Evolutionary conservation across 1,140 invertebrate genomes (phyloP).

Genomic region (Lutraria rhynchaena): DNA sequence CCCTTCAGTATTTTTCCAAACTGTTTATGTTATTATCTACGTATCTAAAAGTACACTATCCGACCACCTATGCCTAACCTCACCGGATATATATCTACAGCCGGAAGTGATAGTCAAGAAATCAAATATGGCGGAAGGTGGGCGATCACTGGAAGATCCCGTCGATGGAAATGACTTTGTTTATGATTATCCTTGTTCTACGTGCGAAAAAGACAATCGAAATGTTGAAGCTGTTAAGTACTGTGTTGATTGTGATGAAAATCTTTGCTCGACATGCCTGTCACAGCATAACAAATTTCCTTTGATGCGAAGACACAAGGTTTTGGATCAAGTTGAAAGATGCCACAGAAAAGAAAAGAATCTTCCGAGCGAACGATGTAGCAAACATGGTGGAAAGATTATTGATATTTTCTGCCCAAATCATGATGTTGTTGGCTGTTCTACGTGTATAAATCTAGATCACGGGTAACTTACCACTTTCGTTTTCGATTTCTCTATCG

Average conservation of each 20-base stretch:
- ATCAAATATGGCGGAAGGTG: constrained; percentile 1
- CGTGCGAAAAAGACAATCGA: not conserved
- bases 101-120: too few relatives aligned
- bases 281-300: not conserved
- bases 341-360: too few relatives aligned
- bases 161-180: not conserved
- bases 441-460: not conserved
- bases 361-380: not conserved
- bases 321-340: not conserved
- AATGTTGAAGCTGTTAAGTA: not conserved
- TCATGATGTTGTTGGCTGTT: constrained; percentile 1
- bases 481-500: too few relatives aligned
- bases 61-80: too few relatives aligned
- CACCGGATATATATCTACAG: too few relatives aligned
- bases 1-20: too few relatives aligned
- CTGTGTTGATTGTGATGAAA: constrained; percentile 17
- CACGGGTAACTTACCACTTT: not conserved
- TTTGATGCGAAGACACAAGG: not conserved
- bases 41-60: too few relatives aligned
- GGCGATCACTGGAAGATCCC: not conserved
- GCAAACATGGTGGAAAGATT: not conserved
- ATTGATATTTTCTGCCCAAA: not conserved
- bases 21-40: too few relatives aligned
- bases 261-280: too few relatives aligned
- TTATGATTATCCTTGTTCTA: constrained; percentile 5